These are phyloP conservation scores for Zaprionus africanus DNA, from an alignment of 1,140 invertebrate species.

Conservation along the genomic window DNA sequence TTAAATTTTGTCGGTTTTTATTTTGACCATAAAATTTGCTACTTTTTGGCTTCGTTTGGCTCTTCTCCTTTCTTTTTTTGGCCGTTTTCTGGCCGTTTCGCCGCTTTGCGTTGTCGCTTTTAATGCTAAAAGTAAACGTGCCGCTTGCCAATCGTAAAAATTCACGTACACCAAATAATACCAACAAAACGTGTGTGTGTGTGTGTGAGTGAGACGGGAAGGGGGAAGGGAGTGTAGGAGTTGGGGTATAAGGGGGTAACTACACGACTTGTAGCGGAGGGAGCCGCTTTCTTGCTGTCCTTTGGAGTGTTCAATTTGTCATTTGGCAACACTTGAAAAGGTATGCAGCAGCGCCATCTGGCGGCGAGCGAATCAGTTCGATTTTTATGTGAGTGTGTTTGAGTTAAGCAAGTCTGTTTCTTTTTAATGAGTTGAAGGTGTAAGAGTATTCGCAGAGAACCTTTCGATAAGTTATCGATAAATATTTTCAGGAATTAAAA, in stretches of 20 bases:
- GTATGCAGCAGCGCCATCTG: slow-evolving; percentile 21
- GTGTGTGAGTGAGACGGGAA: not conserved
- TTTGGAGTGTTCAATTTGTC: slow-evolving; percentile 32
- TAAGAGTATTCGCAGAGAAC: not conserved
- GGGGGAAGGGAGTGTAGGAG: not conserved
- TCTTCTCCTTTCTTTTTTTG: slow-evolving; percentile 4
- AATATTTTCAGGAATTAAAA: too few relatives aligned
- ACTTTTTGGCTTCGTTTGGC: slow-evolving; percentile 3
- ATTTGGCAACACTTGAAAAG: slow-evolving; percentile 25
- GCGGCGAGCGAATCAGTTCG: not conserved
- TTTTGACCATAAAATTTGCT: slow-evolving; percentile 10
- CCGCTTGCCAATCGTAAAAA: slow-evolving; percentile 62
- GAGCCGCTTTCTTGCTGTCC: not conserved
- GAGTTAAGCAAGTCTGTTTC: not conserved
- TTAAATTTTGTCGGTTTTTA: slow-evolving; percentile 57
- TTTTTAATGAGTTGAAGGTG: not conserved
- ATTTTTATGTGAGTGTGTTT: not conserved
- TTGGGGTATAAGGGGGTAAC: not conserved
- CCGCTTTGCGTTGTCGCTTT: slow-evolving; percentile 39
- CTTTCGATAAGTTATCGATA: not conserved
- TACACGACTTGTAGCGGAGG: not conserved
- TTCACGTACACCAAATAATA: slow-evolving; percentile 35
- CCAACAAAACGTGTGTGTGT: slow-evolving; percentile 23
- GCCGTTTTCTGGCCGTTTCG: not conserved
- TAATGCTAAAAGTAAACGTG: slow-evolving; percentile 71